phyloP scores from a whole-genome alignment of 2,113 vertebrate species.

The Alethe castanea region DNA sequence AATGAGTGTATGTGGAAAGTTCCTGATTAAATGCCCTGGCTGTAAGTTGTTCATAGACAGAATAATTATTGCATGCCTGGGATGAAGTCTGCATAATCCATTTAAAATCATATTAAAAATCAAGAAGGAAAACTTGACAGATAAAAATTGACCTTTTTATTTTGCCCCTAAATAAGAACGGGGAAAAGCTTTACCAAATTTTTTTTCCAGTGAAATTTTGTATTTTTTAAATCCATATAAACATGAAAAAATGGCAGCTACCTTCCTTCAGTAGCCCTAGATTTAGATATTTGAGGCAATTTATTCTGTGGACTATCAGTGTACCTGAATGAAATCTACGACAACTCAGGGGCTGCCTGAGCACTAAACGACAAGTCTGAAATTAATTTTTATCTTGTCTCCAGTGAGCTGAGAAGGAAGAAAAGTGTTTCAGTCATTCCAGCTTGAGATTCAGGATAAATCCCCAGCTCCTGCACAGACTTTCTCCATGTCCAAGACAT shows the following conservation, averaged over 20 bases:
- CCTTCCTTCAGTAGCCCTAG: background rate
- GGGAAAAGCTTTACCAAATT: background rate
- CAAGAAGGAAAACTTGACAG: background rate
- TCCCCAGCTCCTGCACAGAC: background rate
- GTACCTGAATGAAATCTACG: background rate
- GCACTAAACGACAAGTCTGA: background rate
- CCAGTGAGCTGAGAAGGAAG: background rate
- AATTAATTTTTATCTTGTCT: background rate
- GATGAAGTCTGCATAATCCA: background rate
- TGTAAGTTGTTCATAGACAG: background rate
- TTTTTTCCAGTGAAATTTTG: background rate
- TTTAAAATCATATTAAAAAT: background rate
- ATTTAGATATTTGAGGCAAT: background rate
- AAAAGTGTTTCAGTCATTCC: background rate
- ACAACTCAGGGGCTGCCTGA: background rate
- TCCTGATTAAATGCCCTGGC: background rate
- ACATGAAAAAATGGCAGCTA: background rate
- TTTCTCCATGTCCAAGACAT: background rate
- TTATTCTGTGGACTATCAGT: background rate
- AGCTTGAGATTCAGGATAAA: background rate
- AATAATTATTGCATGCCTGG: background rate
- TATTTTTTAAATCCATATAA: background rate
- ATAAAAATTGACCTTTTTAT: background rate
- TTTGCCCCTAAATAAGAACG: background rate
- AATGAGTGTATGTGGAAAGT: background rate